Evolutionary conservation across 2,113 vertebrate genomes (phyloP).

Genomic region (Rhodinocichla rosea): DNA sequence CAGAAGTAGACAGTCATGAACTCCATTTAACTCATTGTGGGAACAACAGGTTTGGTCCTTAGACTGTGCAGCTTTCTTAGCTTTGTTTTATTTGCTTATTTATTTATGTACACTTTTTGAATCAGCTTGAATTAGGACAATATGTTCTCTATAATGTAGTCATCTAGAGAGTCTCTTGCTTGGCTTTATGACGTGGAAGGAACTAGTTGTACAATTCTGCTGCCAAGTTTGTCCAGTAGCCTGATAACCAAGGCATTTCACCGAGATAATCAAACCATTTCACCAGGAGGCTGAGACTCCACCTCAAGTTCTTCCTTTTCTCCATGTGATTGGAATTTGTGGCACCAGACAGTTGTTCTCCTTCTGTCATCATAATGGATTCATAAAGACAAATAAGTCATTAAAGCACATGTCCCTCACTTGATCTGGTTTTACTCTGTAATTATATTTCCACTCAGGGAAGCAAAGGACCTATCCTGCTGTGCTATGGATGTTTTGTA

Average conservation of each 20-base stretch:
- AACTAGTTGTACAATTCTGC: neutral
- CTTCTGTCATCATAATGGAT: neutral
- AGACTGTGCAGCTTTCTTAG: neutral
- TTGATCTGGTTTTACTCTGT: neutral
- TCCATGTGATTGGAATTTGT: neutral
- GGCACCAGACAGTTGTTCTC: neutral
- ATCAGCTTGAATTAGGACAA: neutral
- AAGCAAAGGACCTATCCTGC: neutral
- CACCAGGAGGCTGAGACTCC: neutral
- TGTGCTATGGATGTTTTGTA: neutral
- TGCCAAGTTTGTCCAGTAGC: neutral
- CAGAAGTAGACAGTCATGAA: neutral
- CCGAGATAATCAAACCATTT: neutral
- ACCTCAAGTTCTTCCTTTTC: neutral
- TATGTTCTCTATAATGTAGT: neutral
- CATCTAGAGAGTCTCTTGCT: neutral
- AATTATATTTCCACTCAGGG: neutral
- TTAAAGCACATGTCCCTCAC: neutral
- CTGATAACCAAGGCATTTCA: neutral
- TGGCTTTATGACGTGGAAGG: neutral
- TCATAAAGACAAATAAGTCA: neutral
- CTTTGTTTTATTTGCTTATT: neutral
- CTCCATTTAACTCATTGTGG: neutral
- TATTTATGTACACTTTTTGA: neutral
- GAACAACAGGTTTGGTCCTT: neutral